Evolutionary conservation across 2,888 invertebrate species (phyloP).

Genomic region (Eretmocerus hayati): DNA sequence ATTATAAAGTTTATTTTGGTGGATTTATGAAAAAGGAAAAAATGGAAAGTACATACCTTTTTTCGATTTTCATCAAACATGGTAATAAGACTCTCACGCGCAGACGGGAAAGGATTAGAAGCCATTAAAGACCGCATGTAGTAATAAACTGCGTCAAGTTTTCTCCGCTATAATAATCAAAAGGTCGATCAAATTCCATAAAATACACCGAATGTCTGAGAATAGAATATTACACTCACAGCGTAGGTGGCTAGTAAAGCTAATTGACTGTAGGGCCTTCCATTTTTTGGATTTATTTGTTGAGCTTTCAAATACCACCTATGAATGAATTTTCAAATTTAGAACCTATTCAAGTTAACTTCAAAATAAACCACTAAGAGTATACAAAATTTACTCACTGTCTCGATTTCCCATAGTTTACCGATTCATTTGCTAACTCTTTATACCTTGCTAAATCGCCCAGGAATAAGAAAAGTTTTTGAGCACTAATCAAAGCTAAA

Average conservation of each 20-base stretch:
- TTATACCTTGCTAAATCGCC: constrained; percentile 91
- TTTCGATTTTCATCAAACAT: constrained; percentile 90
- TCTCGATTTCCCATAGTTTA: constrained; percentile 71
- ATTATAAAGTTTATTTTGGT: constrained; percentile 34
- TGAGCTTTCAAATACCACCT: constrained; percentile 91
- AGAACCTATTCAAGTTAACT: background rate
- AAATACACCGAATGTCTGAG: too few relatives aligned
- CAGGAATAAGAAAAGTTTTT: constrained; percentile 80
- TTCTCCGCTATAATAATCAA: constrained; percentile 69
- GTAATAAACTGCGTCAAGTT: constrained; percentile 93
- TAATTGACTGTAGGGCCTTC: constrained; percentile 89
- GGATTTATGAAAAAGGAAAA: too few relatives aligned
- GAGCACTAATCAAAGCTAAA: constrained; percentile 75
- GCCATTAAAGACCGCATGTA: constrained; percentile 93
- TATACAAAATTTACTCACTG: constrained; percentile 53
- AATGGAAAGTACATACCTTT: constrained; percentile 66
- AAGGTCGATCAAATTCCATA: too few relatives aligned
- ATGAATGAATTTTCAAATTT: constrained; percentile 11
- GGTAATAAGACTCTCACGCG: constrained; percentile 79
- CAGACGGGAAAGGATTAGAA: constrained; percentile 86
- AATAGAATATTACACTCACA: constrained; percentile 52
- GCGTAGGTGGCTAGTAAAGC: constrained; percentile 81
- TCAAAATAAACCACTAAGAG: background rate
- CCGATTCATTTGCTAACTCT: constrained; percentile 73
- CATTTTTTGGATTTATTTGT: constrained; percentile 89